Conservation (phyloP, 1,140 invertebrate genomes). For the Leptopilina boulardi region DNA sequence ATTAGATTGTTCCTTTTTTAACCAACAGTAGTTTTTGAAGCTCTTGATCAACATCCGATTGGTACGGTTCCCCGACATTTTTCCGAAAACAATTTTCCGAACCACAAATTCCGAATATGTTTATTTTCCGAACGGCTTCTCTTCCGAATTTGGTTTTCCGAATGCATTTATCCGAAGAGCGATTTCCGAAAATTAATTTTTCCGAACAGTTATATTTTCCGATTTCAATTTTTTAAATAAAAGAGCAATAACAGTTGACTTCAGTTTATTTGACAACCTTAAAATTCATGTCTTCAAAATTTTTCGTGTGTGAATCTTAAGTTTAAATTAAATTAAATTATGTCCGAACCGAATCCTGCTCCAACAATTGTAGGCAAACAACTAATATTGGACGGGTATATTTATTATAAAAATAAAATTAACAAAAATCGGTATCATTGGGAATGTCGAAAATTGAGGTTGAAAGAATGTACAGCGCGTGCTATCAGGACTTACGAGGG, state of each 20-base stretch:
- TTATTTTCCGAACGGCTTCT: background rate
- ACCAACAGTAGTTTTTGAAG: no score
- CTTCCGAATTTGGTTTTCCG: background rate
- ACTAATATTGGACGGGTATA: no score
- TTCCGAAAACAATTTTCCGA: background rate
- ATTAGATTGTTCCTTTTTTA: no score
- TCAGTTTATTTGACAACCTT: background rate
- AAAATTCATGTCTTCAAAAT: background rate
- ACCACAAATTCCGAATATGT: background rate
- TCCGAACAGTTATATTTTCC: background rate
- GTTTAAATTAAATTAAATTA: background rate
- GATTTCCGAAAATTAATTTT: background rate
- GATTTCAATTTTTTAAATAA: background rate
- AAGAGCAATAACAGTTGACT: background rate
- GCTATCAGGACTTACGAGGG: no score
- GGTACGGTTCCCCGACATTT: background rate
- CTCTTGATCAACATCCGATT: no score
- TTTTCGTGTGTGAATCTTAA: background rate
- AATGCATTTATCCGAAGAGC: background rate
- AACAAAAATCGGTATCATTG: no score
- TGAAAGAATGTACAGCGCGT: no score
- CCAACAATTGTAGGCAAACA: background rate
- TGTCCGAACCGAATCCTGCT: background rate
- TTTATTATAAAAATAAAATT: no score
- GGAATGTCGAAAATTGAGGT: no score